Evolutionary conservation across 1,140 invertebrate species (phyloP).

Genomic region (Drosophila arizonae): DNA sequence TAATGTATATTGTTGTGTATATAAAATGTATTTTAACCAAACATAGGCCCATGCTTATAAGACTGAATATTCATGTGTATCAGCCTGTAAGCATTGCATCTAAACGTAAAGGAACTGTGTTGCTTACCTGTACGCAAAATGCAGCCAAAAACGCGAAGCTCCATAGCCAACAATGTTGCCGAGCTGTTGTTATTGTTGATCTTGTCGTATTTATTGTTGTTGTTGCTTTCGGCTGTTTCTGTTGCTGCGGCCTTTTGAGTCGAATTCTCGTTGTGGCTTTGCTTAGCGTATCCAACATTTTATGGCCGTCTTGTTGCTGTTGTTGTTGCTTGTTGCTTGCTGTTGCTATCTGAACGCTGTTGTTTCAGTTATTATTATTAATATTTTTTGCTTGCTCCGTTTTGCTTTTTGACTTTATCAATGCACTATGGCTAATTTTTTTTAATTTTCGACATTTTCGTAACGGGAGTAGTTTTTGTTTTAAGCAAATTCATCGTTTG

Average conservation of each 20-base stretch:
- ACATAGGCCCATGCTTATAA: no score
- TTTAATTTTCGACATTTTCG: conserved; percentile 64
- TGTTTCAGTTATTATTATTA: conserved; percentile 29
- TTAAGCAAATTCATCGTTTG: conserved; percentile 71
- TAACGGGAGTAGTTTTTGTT: conserved; percentile 65
- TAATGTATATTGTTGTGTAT: background rate
- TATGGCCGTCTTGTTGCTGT: conserved; percentile 61
- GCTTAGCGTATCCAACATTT: conserved; percentile 72
- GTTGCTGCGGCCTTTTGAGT: conserved; percentile 64
- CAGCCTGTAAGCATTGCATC: background rate
- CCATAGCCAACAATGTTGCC: conserved; percentile 59
- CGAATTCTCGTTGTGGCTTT: conserved; percentile 76
- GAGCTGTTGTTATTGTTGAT: conserved; percentile 2
- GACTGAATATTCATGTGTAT: no score
- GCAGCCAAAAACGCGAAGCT: conserved; percentile 64
- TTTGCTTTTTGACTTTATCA: conserved; percentile 11
- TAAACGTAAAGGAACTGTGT: conserved; percentile 1
- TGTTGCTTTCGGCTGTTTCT: conserved; percentile 24
- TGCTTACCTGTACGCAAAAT: conserved; percentile 68
- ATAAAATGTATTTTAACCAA: no score
- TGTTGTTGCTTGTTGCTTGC: conserved; percentile 18
- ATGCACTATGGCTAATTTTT: conserved; percentile 55
- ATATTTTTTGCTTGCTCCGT: conserved; percentile 13
- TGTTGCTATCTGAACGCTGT: conserved; percentile 25
- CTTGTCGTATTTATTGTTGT: conserved; percentile 21